These are phyloP conservation scores for Lophotriccus pileatus DNA, from an alignment of 2,797 vertebrate species.

Conservation along the genomic window DNA sequence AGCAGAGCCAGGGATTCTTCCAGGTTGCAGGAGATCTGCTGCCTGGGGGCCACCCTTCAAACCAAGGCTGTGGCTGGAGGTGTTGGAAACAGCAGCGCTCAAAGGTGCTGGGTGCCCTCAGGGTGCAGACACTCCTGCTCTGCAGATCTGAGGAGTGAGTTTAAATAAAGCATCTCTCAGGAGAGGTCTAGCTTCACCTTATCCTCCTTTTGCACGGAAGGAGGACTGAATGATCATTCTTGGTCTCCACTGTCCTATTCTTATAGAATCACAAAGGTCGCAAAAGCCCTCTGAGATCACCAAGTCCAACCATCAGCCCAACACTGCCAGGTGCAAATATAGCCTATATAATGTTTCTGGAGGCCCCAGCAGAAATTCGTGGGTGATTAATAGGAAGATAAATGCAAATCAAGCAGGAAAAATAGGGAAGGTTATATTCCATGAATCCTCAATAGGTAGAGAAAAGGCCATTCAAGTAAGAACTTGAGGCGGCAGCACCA, in stretches of 20 bases:
- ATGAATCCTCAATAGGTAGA: neutral
- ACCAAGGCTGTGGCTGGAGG: neutral
- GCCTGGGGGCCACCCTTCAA: neutral
- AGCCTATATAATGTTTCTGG: neutral
- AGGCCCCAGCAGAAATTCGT: neutral
- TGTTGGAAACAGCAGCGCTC: neutral
- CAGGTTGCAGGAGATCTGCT: neutral
- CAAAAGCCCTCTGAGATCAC: neutral
- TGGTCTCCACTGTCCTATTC: neutral
- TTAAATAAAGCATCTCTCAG: neutral
- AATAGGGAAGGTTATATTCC: neutral
- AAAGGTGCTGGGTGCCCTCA: neutral
- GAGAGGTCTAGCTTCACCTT: neutral
- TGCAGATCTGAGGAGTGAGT: neutral
- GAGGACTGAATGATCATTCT: neutral
- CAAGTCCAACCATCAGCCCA: neutral
- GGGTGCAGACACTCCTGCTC: neutral
- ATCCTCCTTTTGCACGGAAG: neutral
- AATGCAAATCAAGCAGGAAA: neutral
- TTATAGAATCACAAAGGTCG: neutral
- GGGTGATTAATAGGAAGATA: neutral
- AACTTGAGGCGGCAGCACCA: neutral
- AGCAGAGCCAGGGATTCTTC: neutral
- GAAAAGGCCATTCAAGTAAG: neutral
- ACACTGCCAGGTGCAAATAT: neutral